phyloP scores from a whole-genome alignment of 2,888 invertebrate genomes.

The Ceratothoa steindachneri region DNA sequence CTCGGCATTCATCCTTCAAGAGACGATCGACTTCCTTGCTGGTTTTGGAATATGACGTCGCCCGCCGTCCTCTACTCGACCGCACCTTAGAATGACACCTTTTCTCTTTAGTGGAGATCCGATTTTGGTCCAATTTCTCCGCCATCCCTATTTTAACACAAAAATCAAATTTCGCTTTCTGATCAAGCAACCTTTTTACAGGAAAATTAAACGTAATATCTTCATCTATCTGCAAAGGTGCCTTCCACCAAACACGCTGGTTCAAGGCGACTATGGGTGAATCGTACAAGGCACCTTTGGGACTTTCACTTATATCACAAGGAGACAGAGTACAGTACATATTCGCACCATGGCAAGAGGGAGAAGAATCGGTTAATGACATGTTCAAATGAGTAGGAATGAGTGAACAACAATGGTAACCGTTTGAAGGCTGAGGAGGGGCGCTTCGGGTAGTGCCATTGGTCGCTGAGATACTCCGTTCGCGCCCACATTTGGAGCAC shows the following conservation, averaged over 20 bases:
- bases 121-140: background rate
- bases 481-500: background rate
- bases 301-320: background rate
- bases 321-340: too few species aligned
- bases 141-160: background rate
- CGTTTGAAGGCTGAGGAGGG: background rate
- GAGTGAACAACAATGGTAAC: background rate
- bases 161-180: background rate
- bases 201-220: slow-evolving; percentile 1
- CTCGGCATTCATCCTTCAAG: slow-evolving; percentile 32
- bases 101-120: background rate
- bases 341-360: too few species aligned
- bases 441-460: slow-evolving; percentile 16
- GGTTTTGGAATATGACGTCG: background rate
- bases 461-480: slow-evolving; percentile 2
- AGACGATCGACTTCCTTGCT: slow-evolving; percentile 18
- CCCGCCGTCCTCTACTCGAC: background rate
- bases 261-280: background rate
- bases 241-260: background rate
- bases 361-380: background rate
- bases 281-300: background rate
- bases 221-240: background rate
- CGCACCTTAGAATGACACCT: background rate
- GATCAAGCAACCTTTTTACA: background rate
- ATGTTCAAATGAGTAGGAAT: background rate